phyloP scores from a whole-genome alignment of 2,113 vertebrate genomes.

The Pogona vitticeps region DNA sequence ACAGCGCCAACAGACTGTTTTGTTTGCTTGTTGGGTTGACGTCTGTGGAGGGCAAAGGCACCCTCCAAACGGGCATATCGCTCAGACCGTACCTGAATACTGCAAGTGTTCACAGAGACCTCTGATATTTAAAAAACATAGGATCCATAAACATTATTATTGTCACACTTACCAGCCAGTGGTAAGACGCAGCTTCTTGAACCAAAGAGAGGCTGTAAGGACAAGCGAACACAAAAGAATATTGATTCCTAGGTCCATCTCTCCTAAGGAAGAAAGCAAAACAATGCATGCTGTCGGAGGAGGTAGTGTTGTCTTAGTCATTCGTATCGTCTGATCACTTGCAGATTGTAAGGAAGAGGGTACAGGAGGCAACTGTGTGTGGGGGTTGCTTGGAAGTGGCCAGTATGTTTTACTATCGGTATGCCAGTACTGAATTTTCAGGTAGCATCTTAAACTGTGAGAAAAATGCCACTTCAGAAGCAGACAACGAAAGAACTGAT shows the following conservation, averaged over 20 bases:
- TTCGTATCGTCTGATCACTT: not conserved
- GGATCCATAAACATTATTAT: not conserved
- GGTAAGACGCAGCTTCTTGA: no score
- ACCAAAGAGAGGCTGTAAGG: not conserved
- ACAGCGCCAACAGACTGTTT: conserved; percentile 25
- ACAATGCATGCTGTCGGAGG: no score
- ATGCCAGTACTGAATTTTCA: conserved; percentile 25
- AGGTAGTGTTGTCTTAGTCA: no score
- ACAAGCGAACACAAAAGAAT: not conserved
- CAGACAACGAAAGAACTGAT: not conserved
- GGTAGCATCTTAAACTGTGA: conserved; percentile 57
- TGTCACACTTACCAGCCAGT: not conserved
- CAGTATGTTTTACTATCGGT: conserved; percentile 45
- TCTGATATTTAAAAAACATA: not conserved
- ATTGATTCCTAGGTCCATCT: not conserved
- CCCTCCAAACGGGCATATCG: not conserved
- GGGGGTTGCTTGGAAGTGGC: conserved; percentile 47
- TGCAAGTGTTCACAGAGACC: not conserved
- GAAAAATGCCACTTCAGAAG: conserved; percentile 8
- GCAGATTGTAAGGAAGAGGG: conserved; percentile 14
- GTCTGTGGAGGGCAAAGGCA: not conserved
- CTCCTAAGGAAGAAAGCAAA: not conserved
- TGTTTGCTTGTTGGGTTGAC: not conserved
- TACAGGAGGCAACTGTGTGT: conserved; percentile 26
- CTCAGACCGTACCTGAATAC: not conserved